Percentiles rank a stretch among this genome's conserved stretches.
phyloP scores from a whole-genome alignment of 2,113 vertebrate species.

The Copsychus sechellarum region DNA sequence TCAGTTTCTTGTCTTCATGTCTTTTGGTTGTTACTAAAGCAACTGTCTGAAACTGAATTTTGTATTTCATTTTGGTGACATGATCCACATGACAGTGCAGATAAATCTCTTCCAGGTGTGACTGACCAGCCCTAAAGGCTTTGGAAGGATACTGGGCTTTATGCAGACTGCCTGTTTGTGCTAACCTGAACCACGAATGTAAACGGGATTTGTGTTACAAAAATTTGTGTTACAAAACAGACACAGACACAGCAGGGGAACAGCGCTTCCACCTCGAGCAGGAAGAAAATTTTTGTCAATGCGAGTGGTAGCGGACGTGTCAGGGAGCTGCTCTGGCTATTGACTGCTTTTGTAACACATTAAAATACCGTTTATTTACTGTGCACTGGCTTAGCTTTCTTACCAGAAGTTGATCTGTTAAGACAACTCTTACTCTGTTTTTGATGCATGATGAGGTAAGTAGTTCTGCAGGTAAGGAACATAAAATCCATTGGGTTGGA shows the following conservation, averaged over 20 bases:
- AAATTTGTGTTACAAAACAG: neutral
- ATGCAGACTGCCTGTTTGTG: neutral
- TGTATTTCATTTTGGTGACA: neutral
- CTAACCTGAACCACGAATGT: neutral
- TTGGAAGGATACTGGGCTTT: neutral
- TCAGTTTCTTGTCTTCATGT: slow-evolving; percentile 9
- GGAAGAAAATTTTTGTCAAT: neutral
- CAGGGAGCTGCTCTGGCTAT: neutral
- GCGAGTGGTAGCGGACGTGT: fast-evolving
- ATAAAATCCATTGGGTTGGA: neutral
- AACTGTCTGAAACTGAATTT: neutral
- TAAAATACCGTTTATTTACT: slow-evolving; percentile 36
- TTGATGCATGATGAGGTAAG: slow-evolving; percentile 48
- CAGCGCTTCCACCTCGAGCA: neutral
- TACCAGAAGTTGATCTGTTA: neutral
- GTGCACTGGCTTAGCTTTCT: slow-evolving; percentile 41
- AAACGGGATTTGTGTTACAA: neutral
- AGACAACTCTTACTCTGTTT: neutral
- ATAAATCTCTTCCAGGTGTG: neutral
- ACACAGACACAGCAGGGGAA: neutral
- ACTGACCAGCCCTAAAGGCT: neutral
- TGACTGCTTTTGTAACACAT: neutral
- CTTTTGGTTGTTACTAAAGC: neutral
- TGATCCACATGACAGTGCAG: neutral
- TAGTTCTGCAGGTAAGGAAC: slow-evolving; percentile 40